Evolutionary conservation across 2,113 vertebrate genomes (phyloP), one percentile per base, ranked within the genome.

Genomic region (Sapayoa aenigma): DNA sequence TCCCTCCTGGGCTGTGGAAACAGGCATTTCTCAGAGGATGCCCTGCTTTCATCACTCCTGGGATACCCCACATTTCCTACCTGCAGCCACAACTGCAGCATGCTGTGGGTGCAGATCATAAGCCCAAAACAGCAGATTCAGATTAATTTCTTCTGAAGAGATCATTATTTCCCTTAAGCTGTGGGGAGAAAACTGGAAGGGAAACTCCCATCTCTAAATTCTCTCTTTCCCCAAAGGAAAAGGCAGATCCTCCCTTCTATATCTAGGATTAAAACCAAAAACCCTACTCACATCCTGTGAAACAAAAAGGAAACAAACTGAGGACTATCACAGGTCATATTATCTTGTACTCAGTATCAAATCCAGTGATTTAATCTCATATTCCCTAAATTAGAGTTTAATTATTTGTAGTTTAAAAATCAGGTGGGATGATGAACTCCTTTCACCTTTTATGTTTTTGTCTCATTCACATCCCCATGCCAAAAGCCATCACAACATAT

Each of bases 41-140:
- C 23, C 35, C 56, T 75, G 56, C 42, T 11, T 2, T 2, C 12
- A 14, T 17, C 31, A 11, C 33, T 76, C 47, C 58, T 68, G 80
- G 58, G 33, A 42, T n/a, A 50, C 3, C 20, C 4, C 58, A 55
- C 42, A 41, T 62, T 47, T 58, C 27, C 56, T 14, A 35, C 27
- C 41, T 88, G 75, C 56, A 75, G 41, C 46, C 50, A 74, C 41
- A 90, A 79, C 31, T 24, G 47, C 21, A 33, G 6, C 15, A 20
- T 0, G 0, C 56, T 58, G 31, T 49, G 31, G n/a, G 46, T n/a
- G 24, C n/a, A 79, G 28, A n/a, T 19, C 11, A 44, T 6, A 37
- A 75, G 2, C 19, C 19, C 56, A 37, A 78, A 74, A 1, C 25
- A 55, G 28, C 23, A 80, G 41, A 50, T 69, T 13, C 62, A 83